A percentile compares a stretch with the other conserved stretches of the same genome.
Conservation (phyloP, 2,797 vertebrate species). For the Borostomias antarcticus region DNA sequence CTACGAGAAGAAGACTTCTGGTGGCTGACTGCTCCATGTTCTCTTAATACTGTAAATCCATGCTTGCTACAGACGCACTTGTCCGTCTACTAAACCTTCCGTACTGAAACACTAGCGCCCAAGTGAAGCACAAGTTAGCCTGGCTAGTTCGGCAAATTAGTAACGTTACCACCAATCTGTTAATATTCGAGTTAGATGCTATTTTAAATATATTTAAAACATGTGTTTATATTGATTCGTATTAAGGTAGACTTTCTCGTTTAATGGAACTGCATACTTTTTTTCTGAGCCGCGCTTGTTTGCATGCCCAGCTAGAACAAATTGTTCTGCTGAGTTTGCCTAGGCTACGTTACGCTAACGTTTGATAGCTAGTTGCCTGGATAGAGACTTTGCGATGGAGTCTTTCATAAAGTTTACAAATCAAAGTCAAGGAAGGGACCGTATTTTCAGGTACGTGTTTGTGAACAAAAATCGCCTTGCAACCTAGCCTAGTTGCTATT, state of each 20-base stretch:
- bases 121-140: background rate
- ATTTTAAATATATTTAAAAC: background rate
- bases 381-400: slow-evolving; percentile 77
- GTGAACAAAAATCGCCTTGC: slow-evolving; percentile 19
- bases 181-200: background rate
- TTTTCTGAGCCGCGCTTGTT: background rate
- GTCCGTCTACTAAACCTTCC: slow-evolving; percentile 5
- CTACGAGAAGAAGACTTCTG: background rate
- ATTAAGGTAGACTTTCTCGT: no score
- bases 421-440: slow-evolving; percentile 90
- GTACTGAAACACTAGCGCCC: background rate
- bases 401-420: slow-evolving; percentile 77
- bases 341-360: background rate
- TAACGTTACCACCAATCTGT: background rate
- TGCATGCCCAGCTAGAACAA: background rate
- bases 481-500: background rate
- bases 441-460: slow-evolving; percentile 90
- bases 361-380: background rate
- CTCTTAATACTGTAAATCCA: background rate
- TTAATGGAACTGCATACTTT: background rate
- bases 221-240: background rate
- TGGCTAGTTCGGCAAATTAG: background rate
- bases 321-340: background rate
- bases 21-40: background rate
- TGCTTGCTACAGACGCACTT: background rate